phyloP scores from a whole-genome alignment of 1,140 invertebrate genomes.

The Schmidtea mediterranea region DNA sequence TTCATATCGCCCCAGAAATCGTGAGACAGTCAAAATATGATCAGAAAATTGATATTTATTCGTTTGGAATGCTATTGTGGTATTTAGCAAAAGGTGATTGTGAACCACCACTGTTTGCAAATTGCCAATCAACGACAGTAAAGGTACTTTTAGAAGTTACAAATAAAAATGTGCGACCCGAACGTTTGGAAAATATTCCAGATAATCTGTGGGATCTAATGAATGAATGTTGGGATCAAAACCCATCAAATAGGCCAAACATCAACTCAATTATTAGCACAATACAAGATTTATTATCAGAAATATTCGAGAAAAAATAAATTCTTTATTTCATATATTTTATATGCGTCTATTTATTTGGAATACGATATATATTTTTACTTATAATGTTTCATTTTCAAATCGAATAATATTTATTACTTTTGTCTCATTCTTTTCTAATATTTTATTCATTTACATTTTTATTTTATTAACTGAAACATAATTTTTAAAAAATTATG shows the following conservation, averaged over 20 bases:
- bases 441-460: too few species aligned
- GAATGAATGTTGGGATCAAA: conserved; percentile 5
- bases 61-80: conserved; percentile 6
- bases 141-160: neutral
- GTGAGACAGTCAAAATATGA: neutral
- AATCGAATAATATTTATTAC: too few species aligned
- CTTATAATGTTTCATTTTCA: too few species aligned
- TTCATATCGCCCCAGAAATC: conserved; percentile 6
- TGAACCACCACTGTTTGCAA: neutral
- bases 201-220: conserved; percentile 4
- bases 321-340: too few species aligned
- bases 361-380: too few species aligned
- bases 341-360: too few species aligned
- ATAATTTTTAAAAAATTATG: too few species aligned
- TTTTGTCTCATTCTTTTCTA: too few species aligned
- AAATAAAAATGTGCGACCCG: neutral
- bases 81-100: conserved; percentile 1
- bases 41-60: conserved; percentile 3
- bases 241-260: conserved; percentile 1
- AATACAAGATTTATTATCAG: too few species aligned
- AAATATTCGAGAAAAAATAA: too few species aligned
- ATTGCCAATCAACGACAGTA: neutral
- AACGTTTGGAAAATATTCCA: neutral
- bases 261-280: too few species aligned
- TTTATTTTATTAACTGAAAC: too few species aligned